Evolutionary conservation across 1,140 invertebrate species (phyloP).

Genomic region (Drosophila pruinosa): DNA sequence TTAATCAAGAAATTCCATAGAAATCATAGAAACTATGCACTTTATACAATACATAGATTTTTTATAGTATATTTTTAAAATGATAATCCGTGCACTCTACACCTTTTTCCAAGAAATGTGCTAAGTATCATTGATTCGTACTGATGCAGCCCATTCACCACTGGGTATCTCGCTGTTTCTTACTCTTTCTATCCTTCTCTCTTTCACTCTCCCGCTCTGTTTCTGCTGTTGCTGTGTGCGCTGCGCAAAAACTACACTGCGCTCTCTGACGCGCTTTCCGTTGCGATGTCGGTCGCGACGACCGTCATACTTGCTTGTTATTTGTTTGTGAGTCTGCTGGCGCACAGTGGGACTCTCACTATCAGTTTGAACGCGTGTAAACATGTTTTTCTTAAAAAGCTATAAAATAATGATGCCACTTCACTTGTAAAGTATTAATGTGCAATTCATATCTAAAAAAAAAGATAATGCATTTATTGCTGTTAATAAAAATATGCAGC

Average conservation of each 20-base stretch:
- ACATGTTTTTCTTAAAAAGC: too few relatives aligned
- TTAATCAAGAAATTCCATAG: neutral
- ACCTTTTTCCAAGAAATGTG: slow-evolving; percentile 12
- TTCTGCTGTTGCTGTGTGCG: slow-evolving; percentile 53
- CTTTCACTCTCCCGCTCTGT: neutral
- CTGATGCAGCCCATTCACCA: slow-evolving; percentile 39
- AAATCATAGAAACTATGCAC: neutral
- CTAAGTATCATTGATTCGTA: slow-evolving; percentile 28
- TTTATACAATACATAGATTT: neutral
- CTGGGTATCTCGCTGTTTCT: slow-evolving; percentile 29
- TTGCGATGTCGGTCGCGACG: slow-evolving; percentile 27
- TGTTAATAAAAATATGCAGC: neutral
- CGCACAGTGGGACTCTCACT: slow-evolving; percentile 7
- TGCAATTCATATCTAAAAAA: too few relatives aligned
- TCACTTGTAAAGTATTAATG: too few relatives aligned
- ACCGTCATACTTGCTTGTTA: slow-evolving; percentile 46
- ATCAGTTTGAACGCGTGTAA: neutral
- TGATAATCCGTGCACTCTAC: neutral
- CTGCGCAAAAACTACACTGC: slow-evolving; percentile 67
- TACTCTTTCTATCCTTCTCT: neutral
- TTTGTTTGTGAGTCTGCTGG: slow-evolving; percentile 35
- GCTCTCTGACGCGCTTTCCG: slow-evolving; percentile 50
- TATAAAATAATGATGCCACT: too few relatives aligned
- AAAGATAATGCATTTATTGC: neutral
- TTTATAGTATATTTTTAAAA: neutral